Evolutionary conservation across 2,888 invertebrate species (phyloP).

Genomic region (Steinernema hermaphroditum): DNA sequence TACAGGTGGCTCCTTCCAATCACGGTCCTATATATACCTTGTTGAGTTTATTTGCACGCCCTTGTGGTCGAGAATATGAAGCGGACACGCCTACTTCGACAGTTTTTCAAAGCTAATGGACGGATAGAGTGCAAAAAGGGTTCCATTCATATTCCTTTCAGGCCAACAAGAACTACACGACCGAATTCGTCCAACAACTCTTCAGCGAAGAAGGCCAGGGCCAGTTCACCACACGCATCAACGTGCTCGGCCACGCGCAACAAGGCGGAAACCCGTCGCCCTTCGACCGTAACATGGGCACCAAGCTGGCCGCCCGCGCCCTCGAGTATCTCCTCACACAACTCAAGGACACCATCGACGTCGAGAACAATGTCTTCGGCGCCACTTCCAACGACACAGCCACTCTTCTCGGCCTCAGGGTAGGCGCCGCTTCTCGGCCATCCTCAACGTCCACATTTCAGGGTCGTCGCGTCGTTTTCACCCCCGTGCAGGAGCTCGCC

Average conservation of each 20-base stretch:
- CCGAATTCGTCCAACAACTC: conserved; percentile 91
- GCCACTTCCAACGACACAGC: conserved; percentile 53
- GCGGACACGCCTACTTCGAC: too few relatives aligned
- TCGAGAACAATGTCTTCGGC: conserved; percentile 43
- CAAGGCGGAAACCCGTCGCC: conserved; percentile 97
- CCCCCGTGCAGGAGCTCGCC: conserved; percentile 61
- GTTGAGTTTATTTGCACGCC: too few relatives aligned
- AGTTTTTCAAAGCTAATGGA: too few relatives aligned
- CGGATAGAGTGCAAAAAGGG: too few relatives aligned
- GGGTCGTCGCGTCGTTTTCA: conserved; percentile 56
- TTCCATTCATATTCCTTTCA: too few relatives aligned
- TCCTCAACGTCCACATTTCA: too few relatives aligned
- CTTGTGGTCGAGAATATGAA: too few relatives aligned
- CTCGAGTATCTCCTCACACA: conserved; percentile 82
- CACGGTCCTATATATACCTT: too few relatives aligned
- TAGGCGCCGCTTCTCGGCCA: too few relatives aligned
- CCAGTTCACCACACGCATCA: conserved; percentile 87
- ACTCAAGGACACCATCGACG: conserved; percentile 43
- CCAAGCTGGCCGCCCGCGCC: conserved; percentile 94
- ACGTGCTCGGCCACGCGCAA: conserved; percentile 91
- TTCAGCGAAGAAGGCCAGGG: conserved; percentile 87
- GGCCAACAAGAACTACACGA: conserved; percentile 91
- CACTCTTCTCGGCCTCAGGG: conserved; percentile 61
- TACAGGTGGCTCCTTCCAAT: too few relatives aligned
- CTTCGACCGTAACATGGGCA: conserved; percentile 97